Evolutionary conservation across 2,113 vertebrate genomes (phyloP).

Genomic region (Castor canadensis): DNA sequence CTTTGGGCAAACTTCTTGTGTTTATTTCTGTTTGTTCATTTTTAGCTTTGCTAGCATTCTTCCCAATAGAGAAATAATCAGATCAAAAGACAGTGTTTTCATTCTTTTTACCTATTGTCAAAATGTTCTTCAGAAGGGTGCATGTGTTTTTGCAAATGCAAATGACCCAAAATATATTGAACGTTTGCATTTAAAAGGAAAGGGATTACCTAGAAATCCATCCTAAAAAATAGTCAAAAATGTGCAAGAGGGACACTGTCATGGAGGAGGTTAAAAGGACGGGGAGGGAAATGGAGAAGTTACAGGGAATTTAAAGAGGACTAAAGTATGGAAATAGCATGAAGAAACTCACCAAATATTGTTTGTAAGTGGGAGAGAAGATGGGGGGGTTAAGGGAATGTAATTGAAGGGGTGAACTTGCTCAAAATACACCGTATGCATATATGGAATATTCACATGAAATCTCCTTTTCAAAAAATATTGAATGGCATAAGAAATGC

Average conservation of each 20-base stretch:
- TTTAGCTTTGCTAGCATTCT: neutral
- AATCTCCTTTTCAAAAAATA: slow-evolving; percentile 28
- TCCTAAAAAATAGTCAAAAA: slow-evolving; percentile 50
- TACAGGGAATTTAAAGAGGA: too few species aligned
- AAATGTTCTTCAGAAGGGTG: slow-evolving; percentile 21
- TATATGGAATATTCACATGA: too few species aligned
- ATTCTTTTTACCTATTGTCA: slow-evolving; percentile 23
- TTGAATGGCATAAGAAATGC: neutral
- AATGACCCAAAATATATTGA: slow-evolving; percentile 22
- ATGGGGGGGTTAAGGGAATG: too few species aligned
- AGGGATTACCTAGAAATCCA: neutral
- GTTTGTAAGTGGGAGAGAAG: too few species aligned
- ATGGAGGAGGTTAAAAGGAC: too few species aligned
- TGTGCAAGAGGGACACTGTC: too few species aligned
- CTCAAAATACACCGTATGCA: too few species aligned
- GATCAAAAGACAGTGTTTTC: slow-evolving; percentile 26
- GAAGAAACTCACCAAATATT: neutral
- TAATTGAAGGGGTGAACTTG: too few species aligned
- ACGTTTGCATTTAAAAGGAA: slow-evolving; percentile 23
- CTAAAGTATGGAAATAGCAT: too few species aligned
- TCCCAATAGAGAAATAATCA: neutral
- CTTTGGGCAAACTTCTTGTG: neutral
- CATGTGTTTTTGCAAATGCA: slow-evolving; percentile 40
- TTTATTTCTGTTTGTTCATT: neutral
- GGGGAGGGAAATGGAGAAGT: too few species aligned